Percentiles rank a stretch among this genome's conserved stretches.
phyloP scores from a whole-genome alignment of 53 echinoderm and acorn worm genomes.

The Astropecten irregularis region DNA sequence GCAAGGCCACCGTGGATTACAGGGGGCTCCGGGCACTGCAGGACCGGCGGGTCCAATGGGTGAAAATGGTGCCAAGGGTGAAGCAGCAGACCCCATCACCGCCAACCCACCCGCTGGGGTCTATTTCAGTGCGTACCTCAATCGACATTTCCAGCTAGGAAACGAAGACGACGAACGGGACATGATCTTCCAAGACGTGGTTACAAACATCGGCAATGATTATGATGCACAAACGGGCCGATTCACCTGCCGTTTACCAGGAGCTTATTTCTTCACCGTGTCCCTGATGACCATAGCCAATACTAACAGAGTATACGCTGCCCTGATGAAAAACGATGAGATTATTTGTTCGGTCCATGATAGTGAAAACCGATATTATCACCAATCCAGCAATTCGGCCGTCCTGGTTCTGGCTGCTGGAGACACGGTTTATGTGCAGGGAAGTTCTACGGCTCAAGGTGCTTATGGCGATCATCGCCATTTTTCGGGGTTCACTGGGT shows the following conservation, averaged over 20 bases:
- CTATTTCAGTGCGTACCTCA: background rate
- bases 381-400: conserved; percentile 1
- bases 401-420: background rate
- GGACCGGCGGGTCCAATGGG: background rate
- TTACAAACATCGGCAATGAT: conserved; percentile 3
- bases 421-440: background rate
- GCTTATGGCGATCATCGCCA: background rate
- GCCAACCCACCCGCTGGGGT: background rate
- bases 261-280: conserved; percentile 9
- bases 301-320: background rate
- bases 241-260: conserved; percentile 29
- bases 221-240: conserved; percentile 15
- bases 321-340: background rate
- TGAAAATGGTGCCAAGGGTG: background rate
- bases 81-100: background rate
- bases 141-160: no score
- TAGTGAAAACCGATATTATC: no score
- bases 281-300: background rate
- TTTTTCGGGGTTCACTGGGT: background rate
- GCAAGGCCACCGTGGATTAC: background rate
- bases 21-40: background rate
- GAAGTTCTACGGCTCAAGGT: no score
- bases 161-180: background rate
- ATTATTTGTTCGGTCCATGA: no score
- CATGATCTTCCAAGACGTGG: background rate